A percentile compares a stretch with the other conserved stretches of the same genome.
phyloP scores from a whole-genome alignment of 2,888 invertebrate genomes.

The Dendrolimus pini region DNA sequence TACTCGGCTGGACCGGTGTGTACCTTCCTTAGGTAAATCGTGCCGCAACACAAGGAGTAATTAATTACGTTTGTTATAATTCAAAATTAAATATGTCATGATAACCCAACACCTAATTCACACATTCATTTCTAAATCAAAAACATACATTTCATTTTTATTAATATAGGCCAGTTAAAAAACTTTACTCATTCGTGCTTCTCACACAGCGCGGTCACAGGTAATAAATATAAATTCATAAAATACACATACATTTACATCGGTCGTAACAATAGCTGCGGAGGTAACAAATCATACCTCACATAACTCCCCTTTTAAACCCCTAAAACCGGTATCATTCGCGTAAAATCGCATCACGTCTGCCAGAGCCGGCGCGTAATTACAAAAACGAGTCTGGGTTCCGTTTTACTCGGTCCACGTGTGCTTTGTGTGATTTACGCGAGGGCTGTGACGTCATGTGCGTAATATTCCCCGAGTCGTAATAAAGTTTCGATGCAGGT shows the following conservation, averaged over 20 bases:
- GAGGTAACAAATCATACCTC: not conserved
- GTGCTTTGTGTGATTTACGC: conserved; percentile 16
- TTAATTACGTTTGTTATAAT: too few relatives aligned
- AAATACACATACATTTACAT: not conserved
- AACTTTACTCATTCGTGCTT: not conserved
- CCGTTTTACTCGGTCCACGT: conserved; percentile 18
- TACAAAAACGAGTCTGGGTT: conserved; percentile 38
- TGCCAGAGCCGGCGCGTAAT: conserved; percentile 31
- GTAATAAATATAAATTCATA: not conserved
- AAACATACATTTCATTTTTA: too few relatives aligned
- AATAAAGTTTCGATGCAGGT: too few relatives aligned
- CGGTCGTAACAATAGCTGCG: not conserved
- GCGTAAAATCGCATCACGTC: conserved; percentile 32
- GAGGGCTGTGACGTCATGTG: not conserved
- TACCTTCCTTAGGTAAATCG: too few relatives aligned
- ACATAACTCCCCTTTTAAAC: not conserved
- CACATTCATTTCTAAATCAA: too few relatives aligned
- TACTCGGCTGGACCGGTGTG: too few relatives aligned
- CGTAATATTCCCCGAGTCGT: not conserved
- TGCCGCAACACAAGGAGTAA: too few relatives aligned
- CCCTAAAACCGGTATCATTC: not conserved
- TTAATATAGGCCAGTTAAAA: not conserved
- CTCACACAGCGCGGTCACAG: not conserved
- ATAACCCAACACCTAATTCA: too few relatives aligned
- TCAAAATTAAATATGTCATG: too few relatives aligned